Evolutionary conservation across 2,113 vertebrate genomes (phyloP).

Genomic region (Anser cygnoides): DNA sequence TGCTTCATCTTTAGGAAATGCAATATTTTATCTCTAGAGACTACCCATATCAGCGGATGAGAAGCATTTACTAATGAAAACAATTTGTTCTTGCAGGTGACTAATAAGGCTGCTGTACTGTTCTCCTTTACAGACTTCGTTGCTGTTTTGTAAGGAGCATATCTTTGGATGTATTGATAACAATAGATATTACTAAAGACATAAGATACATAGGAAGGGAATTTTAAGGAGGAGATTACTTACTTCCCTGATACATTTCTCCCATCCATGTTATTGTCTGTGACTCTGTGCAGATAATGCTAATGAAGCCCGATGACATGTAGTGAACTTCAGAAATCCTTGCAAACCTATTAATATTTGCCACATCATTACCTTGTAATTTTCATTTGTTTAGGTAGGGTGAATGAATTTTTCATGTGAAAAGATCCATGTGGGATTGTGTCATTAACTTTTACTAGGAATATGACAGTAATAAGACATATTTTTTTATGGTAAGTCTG

Average conservation of each 20-base stretch:
- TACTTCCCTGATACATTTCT: background rate
- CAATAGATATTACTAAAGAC: background rate
- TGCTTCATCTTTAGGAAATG: background rate
- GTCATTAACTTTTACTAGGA: background rate
- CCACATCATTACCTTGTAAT: background rate
- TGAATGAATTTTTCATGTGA: background rate
- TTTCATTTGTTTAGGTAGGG: background rate
- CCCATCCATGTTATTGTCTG: background rate
- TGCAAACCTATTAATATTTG: background rate
- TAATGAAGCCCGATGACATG: background rate
- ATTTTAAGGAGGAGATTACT: background rate
- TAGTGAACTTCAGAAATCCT: background rate
- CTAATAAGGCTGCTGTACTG: background rate
- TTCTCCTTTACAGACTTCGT: background rate
- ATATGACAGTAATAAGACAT: background rate
- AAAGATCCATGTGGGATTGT: background rate
- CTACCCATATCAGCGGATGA: background rate
- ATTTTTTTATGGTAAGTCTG: background rate
- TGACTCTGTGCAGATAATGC: background rate
- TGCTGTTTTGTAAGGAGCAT: background rate
- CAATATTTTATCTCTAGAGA: background rate
- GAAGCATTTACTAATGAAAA: background rate
- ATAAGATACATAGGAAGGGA: background rate
- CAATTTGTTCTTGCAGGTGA: background rate
- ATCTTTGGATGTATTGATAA: background rate